Conservation (phyloP, 2,113 vertebrate genomes). For the Lota lota region DNA sequence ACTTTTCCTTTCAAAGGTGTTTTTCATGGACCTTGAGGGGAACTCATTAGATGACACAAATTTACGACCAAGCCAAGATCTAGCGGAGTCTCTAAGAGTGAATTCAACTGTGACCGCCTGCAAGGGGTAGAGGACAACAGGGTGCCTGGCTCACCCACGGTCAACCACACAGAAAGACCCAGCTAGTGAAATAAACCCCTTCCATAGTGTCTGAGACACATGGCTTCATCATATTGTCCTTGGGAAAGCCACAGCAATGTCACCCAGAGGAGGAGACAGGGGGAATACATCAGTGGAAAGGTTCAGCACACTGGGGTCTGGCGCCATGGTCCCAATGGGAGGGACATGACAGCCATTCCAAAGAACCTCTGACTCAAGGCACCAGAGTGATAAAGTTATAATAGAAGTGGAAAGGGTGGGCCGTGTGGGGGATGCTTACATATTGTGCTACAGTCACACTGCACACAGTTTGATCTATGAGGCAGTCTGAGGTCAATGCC, state of each 20-base stretch:
- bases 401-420: constrained; percentile 59
- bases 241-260: constrained; percentile 77
- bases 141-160: constrained; percentile 54
- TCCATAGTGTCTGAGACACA: constrained; percentile 70
- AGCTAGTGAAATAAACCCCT: constrained; percentile 77
- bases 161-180: constrained; percentile 48
- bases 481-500: constrained; percentile 37
- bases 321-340: constrained; percentile 60
- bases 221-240: constrained; percentile 84
- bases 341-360: constrained; percentile 61
- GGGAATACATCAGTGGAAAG: constrained; percentile 75
- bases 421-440: constrained; percentile 38
- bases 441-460: constrained; percentile 37
- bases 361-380: constrained; percentile 68
- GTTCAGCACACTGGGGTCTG: constrained; percentile 72
- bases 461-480: constrained; percentile 47
- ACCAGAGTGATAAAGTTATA: constrained; percentile 66
- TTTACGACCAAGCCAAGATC: constrained; percentile 9
- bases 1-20: background rate
- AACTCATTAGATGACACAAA: constrained; percentile 13
- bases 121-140: constrained; percentile 69
- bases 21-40: constrained; percentile 12
- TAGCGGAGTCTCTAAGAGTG: background rate
- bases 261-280: constrained; percentile 71
- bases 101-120: constrained; percentile 40